phyloP scores from a whole-genome alignment of 2,797 vertebrate species.

The Threskiornis aethiopicus region DNA sequence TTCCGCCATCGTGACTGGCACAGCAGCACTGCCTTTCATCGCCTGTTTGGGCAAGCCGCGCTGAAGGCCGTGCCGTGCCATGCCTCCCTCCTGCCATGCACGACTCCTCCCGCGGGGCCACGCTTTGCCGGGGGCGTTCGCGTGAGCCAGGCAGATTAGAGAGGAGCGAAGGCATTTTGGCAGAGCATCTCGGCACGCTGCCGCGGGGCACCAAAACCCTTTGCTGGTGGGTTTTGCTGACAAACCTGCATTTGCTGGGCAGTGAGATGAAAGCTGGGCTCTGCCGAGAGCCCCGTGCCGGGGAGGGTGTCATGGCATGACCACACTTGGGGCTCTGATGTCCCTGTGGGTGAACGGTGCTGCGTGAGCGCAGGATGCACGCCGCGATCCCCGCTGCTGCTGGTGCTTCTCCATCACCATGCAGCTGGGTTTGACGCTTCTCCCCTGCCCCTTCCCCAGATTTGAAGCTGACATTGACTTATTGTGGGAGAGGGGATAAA shows the following conservation, averaged over 20 bases:
- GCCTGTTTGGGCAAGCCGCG: background rate
- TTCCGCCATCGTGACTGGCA: fast-evolving
- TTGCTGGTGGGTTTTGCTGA: background rate
- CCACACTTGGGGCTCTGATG: fast-evolving
- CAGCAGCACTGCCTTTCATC: background rate
- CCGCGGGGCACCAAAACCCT: background rate
- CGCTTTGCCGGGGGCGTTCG: fast-evolving
- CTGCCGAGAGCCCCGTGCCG: background rate
- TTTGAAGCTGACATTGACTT: background rate
- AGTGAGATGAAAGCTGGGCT: background rate
- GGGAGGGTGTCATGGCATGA: fast-evolving
- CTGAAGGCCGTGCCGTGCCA: fast-evolving
- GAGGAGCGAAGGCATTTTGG: background rate
- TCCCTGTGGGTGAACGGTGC: fast-evolving
- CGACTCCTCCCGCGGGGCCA: background rate
- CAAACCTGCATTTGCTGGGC: fast-evolving
- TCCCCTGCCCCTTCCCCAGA: background rate
- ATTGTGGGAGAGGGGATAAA: fast-evolving
- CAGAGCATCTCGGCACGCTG: background rate
- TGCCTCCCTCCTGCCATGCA: fast-evolving
- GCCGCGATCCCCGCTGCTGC: fast-evolving
- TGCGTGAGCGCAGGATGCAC: background rate
- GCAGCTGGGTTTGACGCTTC: background rate
- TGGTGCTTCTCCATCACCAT: fast-evolving
- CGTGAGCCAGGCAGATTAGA: background rate